Evolutionary conservation across 2,888 invertebrate genomes (phyloP).

Genomic region (Cantharis lateralis): DNA sequence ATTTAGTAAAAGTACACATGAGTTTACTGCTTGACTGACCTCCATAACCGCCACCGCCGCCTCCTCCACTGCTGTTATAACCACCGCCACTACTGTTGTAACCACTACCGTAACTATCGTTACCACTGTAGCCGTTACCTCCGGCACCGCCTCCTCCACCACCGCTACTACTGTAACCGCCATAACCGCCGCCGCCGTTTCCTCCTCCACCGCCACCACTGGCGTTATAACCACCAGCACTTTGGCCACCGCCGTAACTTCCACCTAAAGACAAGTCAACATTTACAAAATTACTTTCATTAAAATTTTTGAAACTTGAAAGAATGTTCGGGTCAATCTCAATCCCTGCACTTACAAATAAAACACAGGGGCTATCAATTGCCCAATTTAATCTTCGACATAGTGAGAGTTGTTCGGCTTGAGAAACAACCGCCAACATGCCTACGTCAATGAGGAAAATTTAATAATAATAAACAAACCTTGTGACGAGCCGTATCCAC

Average conservation of each 20-base stretch:
- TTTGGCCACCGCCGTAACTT: slow-evolving; percentile 10
- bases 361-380: slow-evolving; percentile 54
- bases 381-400: slow-evolving; percentile 48
- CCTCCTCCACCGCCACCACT: slow-evolving; percentile 26
- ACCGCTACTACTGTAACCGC: slow-evolving; percentile 30
- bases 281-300: neutral
- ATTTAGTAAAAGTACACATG: neutral
- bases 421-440: slow-evolving; percentile 46
- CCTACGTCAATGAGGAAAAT: slow-evolving; percentile 46
- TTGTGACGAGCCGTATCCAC: slow-evolving; percentile 26
- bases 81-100: slow-evolving; percentile 25
- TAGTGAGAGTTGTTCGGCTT: slow-evolving; percentile 47
- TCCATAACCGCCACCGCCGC: slow-evolving; percentile 36
- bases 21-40: slow-evolving; percentile 16
- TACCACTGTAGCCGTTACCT: slow-evolving; percentile 50
- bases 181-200: slow-evolving; percentile 25
- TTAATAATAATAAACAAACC: neutral
- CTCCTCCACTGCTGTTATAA: slow-evolving; percentile 17
- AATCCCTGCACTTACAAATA: slow-evolving; percentile 48
- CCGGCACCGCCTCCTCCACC: slow-evolving; percentile 44
- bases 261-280: slow-evolving; percentile 12
- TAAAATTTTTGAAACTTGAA: neutral
- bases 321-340: slow-evolving; percentile 47
- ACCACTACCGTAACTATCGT: slow-evolving; percentile 59
- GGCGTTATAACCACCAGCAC: slow-evolving; percentile 56